These are phyloP conservation scores for Trichomycterus rosablanca DNA, from an alignment of 2,113 vertebrate genomes.

Conservation along the genomic window DNA sequence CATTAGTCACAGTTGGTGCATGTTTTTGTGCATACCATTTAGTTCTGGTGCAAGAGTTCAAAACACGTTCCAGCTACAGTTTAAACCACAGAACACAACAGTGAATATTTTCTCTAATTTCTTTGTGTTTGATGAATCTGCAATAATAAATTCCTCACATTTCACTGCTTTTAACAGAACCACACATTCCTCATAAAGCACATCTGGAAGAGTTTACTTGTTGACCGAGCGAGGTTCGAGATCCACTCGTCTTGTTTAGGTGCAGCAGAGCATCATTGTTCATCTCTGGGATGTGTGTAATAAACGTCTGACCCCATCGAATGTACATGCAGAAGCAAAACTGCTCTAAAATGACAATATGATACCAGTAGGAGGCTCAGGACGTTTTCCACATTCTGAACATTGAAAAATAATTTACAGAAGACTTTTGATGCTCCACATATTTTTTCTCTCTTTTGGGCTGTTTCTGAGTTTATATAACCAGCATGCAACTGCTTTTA, in stretches of 20 bases:
- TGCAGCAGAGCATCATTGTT: constrained; percentile 48
- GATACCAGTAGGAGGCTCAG: too few species aligned
- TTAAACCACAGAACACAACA: constrained; percentile 15
- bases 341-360: too few species aligned
- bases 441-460: too few species aligned
- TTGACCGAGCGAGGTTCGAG: constrained; percentile 4
- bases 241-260: constrained; percentile 48
- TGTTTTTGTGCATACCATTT: not conserved
- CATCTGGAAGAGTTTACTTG: constrained; percentile 49
- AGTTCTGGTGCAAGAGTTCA: too few species aligned
- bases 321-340: not conserved
- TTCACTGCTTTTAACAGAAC: constrained; percentile 46
- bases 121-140: constrained; percentile 4
- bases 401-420: too few species aligned
- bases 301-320: not conserved
- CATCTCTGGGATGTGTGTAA: constrained; percentile 38
- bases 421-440: too few species aligned
- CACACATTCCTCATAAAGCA: constrained; percentile 50
- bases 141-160: constrained; percentile 52
- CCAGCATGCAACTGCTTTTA: too few species aligned
- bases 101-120: not conserved
- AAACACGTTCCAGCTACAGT: too few species aligned
- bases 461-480: too few species aligned
- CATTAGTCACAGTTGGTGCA: too few species aligned
- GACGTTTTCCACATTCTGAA: too few species aligned